Base-by-base conservation (phyloP, 2,797 vertebrate genomes). In the Etheostoma nigrum region DNA sequence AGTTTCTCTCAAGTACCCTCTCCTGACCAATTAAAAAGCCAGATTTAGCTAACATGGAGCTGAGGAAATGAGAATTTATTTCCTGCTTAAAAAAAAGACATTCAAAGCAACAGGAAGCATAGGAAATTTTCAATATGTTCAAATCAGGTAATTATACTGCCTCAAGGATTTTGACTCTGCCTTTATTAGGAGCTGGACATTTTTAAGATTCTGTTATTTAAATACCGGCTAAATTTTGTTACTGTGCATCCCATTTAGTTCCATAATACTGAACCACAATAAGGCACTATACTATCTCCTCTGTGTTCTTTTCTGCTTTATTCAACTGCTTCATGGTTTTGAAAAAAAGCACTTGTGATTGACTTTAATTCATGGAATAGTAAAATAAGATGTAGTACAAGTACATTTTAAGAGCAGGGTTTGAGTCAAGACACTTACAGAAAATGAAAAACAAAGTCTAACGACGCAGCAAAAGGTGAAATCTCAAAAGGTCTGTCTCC, bases 401-500 rank as follows among this genome's bases (percentile, higher is more conserved):
- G 42, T 44, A 36, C 12, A 48, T 67, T 49, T 69, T 19, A 6
- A 40, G 8, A n/a, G 27, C 11, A 55, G 12, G 44, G 47, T 30
- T 23, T 11, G 11, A 78, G 42, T 68, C 19, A 16, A 47, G 23
- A 47, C 5, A 47, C 19, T 52, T 21, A 16, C 15, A 27, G 2
- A 1, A 7, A 18, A 18, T 49, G 4, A 48, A 33, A 66, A n/a
- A 67, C 15, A n/a, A 0, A 60, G 30, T 71, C 54, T 11, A 80
- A 62, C 33, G 57, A 42, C 14, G 19, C 52, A 74, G 57, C 19
- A 53, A 67, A 64, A 67, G 64, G 69, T 83, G 64, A 65, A 74
- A 11, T 67, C 59, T 73, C 62, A 61, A 82, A 79, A 78, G 42
- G 61, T 58, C 76, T 72, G 71, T 18, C 15, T 80, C 40, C 77